Evolutionary conservation across 2,797 vertebrate genomes (phyloP).

Genomic region (Chiroxiphia lanceolata): DNA sequence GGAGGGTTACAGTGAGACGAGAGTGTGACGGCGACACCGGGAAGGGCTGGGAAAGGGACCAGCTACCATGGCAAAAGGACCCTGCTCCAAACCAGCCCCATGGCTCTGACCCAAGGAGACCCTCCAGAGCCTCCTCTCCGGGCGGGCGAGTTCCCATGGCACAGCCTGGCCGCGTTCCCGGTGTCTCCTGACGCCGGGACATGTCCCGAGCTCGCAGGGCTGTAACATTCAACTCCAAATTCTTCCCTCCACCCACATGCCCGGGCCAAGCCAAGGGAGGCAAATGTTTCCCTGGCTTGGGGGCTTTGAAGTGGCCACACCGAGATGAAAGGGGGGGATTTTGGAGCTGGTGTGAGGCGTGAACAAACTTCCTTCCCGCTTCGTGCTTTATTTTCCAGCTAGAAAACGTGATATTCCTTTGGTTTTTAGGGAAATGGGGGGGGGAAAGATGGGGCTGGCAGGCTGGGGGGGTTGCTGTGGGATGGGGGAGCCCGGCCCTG

Average conservation of each 20-base stretch:
- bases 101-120: neutral
- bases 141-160: neutral
- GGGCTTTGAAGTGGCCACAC: constrained; percentile 61
- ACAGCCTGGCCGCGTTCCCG: neutral
- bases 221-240: constrained; percentile 41
- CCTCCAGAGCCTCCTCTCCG: neutral
- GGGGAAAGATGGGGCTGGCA: neutral
- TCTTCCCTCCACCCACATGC: constrained; percentile 51
- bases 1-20: accelerated
- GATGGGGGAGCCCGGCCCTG: neutral
- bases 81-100: neutral
- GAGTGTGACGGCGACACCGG: neutral
- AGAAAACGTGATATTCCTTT: neutral
- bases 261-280: constrained; percentile 2
- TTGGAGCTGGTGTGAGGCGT: neutral
- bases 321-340: constrained; percentile 50
- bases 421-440: neutral
- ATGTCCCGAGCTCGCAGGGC: neutral
- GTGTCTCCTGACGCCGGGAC: neutral
- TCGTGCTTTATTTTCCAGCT: neutral
- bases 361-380: neutral
- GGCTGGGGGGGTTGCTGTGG: neutral
- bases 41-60: neutral
- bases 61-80: neutral
- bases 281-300: constrained; percentile 40